These are phyloP conservation scores for Alligator sinensis DNA, from an alignment of 2,113 vertebrate genomes.

Conservation along the genomic window DNA sequence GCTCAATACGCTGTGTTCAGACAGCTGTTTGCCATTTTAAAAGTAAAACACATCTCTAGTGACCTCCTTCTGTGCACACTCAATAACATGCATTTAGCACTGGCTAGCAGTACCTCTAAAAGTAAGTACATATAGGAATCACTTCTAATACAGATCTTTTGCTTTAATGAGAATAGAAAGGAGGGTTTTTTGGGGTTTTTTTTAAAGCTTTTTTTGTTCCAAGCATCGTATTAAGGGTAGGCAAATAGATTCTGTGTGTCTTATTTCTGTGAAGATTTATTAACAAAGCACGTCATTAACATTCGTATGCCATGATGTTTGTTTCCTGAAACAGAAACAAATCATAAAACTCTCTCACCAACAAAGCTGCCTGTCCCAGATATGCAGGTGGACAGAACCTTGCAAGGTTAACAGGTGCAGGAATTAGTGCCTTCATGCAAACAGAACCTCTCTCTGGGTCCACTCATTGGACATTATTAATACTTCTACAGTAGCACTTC, in stretches of 20 bases:
- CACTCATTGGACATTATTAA: not conserved
- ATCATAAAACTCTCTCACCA: slow-evolving; percentile 44
- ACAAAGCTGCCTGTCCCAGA: slow-evolving; percentile 10
- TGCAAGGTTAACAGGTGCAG: not conserved
- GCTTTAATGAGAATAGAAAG: not conserved
- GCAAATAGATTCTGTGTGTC: not conserved
- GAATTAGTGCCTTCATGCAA: not conserved
- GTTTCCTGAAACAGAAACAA: slow-evolving; percentile 23
- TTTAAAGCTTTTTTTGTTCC: not conserved
- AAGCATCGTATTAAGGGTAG: not conserved
- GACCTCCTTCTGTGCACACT: not conserved
- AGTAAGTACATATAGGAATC: not conserved
- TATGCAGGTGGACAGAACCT: slow-evolving; percentile 35
- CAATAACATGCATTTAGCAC: not conserved
- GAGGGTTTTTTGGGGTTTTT: not conserved
- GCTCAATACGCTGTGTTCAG: not conserved
- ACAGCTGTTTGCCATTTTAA: not conserved
- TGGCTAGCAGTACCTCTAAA: not conserved
- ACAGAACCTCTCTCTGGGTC: not conserved
- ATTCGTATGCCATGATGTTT: slow-evolving; percentile 3
- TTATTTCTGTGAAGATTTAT: slow-evolving; percentile 18
- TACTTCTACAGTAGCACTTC: not conserved
- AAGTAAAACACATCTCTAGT: not conserved
- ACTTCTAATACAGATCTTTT: not conserved
- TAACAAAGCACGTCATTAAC: slow-evolving; percentile 39